Evolutionary conservation across 2,888 invertebrate genomes (phyloP).

Genomic region (Amblyteles armatorius): DNA sequence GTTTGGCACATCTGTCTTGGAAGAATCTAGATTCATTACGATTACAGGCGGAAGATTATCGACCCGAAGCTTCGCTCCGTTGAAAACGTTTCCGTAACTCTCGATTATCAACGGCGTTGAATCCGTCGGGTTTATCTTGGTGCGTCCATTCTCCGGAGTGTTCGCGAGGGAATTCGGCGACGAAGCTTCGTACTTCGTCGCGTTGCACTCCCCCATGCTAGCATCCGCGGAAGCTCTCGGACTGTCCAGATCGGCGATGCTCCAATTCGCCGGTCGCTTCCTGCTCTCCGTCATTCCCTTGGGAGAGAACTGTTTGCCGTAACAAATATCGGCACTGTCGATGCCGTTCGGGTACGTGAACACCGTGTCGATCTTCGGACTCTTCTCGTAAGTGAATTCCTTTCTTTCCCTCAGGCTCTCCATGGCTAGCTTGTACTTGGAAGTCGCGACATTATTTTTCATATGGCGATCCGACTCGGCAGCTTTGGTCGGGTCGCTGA

Average conservation of each 20-base stretch:
- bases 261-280: slow-evolving; percentile 76
- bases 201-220: not conserved
- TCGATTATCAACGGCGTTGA: slow-evolving; percentile 38
- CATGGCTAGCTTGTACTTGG: slow-evolving; percentile 69
- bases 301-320: slow-evolving; percentile 74
- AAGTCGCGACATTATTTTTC: slow-evolving; percentile 68
- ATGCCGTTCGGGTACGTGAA: slow-evolving; percentile 71
- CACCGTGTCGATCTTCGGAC: slow-evolving; percentile 71
- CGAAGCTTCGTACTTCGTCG: slow-evolving; percentile 5
- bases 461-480: slow-evolving; percentile 74
- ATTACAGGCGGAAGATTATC: slow-evolving; percentile 64
- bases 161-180: slow-evolving; percentile 48
- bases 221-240: slow-evolving; percentile 60
- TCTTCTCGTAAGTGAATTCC: slow-evolving; percentile 72
- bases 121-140: slow-evolving; percentile 14
- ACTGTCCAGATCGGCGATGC: slow-evolving; percentile 72
- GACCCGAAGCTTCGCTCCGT: slow-evolving; percentile 64
- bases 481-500: slow-evolving; percentile 67
- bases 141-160: slow-evolving; percentile 59
- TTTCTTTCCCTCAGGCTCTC: slow-evolving; percentile 73
- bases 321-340: slow-evolving; percentile 70
- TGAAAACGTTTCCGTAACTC: slow-evolving; percentile 41
- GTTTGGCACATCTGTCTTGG: slow-evolving; percentile 75
- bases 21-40: slow-evolving; percentile 73
- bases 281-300: slow-evolving; percentile 70